These are phyloP conservation scores for Drosophila chauvacae DNA, from an alignment of 1,140 invertebrate species.

Conservation along the genomic window DNA sequence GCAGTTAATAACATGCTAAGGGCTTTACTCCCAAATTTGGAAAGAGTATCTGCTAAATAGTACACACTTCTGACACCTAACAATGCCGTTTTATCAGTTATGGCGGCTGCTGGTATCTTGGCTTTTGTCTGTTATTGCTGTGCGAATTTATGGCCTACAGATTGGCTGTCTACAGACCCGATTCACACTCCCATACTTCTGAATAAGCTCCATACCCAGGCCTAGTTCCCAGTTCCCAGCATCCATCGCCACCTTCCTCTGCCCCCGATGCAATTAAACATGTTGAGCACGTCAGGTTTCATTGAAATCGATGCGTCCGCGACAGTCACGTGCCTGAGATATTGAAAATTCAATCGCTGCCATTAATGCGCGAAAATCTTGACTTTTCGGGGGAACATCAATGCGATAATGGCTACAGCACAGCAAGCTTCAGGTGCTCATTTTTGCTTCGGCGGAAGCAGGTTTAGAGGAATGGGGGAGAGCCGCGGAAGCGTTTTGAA, in stretches of 20 bases:
- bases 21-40: background rate
- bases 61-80: background rate
- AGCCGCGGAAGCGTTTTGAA: constrained; percentile 72
- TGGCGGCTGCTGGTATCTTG: constrained; percentile 12
- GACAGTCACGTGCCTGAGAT: constrained; percentile 75
- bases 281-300: constrained; percentile 77
- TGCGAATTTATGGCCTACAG: constrained; percentile 47
- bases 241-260: background rate
- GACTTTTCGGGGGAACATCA: constrained; percentile 70
- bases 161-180: constrained; percentile 27
- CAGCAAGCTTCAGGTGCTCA: constrained; percentile 36
- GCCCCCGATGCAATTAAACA: constrained; percentile 66
- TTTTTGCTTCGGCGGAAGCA: constrained; percentile 16
- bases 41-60: background rate
- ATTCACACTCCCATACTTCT: constrained; percentile 7
- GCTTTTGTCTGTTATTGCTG: constrained; percentile 39
- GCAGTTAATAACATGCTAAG: background rate
- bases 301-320: constrained; percentile 65
- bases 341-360: constrained; percentile 80
- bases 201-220: background rate
- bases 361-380: constrained; percentile 81
- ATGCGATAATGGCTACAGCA: constrained; percentile 67
- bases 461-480: background rate
- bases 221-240: background rate
- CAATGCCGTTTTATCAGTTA: constrained; percentile 13